phyloP scores from a whole-genome alignment of 2,113 vertebrate species.

The Thunnus thynnus region DNA sequence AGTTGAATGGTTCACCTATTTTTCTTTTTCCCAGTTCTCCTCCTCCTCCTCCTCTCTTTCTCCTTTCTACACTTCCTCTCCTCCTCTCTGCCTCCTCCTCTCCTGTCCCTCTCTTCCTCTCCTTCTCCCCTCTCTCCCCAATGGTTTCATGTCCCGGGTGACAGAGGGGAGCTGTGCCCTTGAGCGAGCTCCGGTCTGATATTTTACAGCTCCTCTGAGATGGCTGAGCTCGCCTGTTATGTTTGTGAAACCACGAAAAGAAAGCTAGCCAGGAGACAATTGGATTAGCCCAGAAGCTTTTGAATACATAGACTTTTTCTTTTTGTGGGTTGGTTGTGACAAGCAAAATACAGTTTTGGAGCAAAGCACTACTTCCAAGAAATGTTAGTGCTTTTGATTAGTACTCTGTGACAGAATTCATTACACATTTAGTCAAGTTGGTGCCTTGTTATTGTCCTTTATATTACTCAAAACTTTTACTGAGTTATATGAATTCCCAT shows the following conservation, averaged over 20 bases:
- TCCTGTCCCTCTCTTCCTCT: slow-evolving; percentile 25
- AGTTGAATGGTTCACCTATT: slow-evolving; percentile 27
- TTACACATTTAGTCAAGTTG: no score
- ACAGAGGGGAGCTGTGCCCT: slow-evolving; percentile 68
- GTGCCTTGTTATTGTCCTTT: not conserved
- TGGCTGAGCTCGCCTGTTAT: slow-evolving; percentile 15
- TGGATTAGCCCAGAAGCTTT: slow-evolving; percentile 38
- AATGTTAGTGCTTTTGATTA: not conserved
- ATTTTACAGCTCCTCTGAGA: slow-evolving; percentile 49
- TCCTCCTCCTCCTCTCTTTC: slow-evolving; percentile 16
- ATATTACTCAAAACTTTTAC: no score
- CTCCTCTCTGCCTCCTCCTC: not conserved
- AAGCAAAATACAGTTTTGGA: not conserved
- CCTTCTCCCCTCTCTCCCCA: slow-evolving; percentile 13
- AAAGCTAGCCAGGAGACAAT: slow-evolving; percentile 20
- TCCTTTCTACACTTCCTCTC: not conserved
- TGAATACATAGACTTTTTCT: slow-evolving; percentile 34
- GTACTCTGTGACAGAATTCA: not conserved
- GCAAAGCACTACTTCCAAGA: slow-evolving; percentile 27
- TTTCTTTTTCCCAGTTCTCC: slow-evolving; percentile 6
- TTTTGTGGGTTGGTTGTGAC: slow-evolving; percentile 24
- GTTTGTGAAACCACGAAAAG: slow-evolving; percentile 30
- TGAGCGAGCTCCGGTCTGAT: slow-evolving; percentile 64
- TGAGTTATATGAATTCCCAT: no score
- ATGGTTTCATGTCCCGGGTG: slow-evolving; percentile 65